Evolutionary conservation across 1,140 invertebrate genomes (phyloP).

Genomic region (Bombus impatiens): DNA sequence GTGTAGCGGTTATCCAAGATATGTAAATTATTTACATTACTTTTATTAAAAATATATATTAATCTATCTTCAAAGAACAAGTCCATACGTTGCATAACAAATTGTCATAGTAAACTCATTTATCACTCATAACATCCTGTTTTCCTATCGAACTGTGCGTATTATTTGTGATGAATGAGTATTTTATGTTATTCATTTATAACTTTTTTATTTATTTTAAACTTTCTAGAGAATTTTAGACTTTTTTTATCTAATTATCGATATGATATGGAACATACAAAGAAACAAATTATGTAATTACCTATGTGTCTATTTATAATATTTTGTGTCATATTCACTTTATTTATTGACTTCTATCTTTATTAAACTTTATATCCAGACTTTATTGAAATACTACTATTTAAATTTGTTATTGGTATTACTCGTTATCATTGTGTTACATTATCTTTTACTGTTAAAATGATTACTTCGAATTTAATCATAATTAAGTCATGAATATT

Average conservation of each 20-base stretch:
- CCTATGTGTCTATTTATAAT: too few relatives aligned
- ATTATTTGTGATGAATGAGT: not conserved
- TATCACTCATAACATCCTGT: not conserved
- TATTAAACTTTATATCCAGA: not conserved
- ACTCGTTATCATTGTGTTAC: too few relatives aligned
- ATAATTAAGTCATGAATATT: too few relatives aligned
- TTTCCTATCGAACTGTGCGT: not conserved
- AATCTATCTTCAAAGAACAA: not conserved
- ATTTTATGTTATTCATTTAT: not conserved
- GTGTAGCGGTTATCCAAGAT: not conserved
- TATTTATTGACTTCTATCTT: not conserved
- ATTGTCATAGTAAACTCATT: slow-evolving; percentile 3
- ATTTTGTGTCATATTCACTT: not conserved
- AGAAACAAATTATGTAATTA: too few relatives aligned
- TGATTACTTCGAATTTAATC: too few relatives aligned
- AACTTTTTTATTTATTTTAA: not conserved
- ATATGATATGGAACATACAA: too few relatives aligned
- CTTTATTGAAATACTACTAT: too few relatives aligned
- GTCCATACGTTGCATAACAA: not conserved
- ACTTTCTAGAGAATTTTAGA: not conserved
- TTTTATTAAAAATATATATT: not conserved
- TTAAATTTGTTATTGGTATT: too few relatives aligned
- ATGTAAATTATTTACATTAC: not conserved
- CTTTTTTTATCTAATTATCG: too few relatives aligned
- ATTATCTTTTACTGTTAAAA: too few relatives aligned